Conservation (phyloP, 2,113 vertebrate species). For the Oryzias melastigma region DNA sequence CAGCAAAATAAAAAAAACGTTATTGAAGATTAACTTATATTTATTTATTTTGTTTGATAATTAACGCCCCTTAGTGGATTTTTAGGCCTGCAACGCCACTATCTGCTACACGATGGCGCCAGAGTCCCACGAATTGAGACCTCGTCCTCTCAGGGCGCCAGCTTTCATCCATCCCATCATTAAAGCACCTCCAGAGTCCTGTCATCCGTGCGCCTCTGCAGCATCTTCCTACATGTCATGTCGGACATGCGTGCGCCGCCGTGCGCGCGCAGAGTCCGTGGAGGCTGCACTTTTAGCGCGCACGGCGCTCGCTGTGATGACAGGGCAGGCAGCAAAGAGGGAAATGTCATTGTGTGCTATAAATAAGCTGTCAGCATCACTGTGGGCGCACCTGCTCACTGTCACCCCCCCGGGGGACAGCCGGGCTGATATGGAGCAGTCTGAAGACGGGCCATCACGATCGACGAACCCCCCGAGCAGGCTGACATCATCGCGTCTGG, state of each 20-base stretch:
- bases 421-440: conserved; percentile 18
- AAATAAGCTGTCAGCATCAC: conserved; percentile 22
- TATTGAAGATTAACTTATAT: too few relatives aligned
- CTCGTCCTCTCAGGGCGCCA: background rate
- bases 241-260: background rate
- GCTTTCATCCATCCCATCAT: background rate
- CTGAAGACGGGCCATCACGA: conserved; percentile 28
- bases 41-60: too few relatives aligned
- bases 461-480: conserved; percentile 49
- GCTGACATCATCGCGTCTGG: conserved; percentile 81
- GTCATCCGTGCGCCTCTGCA: background rate
- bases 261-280: background rate
- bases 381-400: conserved; percentile 42
- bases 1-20: too few relatives aligned
- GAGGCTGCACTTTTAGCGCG: conserved; percentile 2
- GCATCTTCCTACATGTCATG: background rate
- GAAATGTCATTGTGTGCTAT: conserved; percentile 28
- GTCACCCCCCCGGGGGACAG: conserved; percentile 21
- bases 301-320: background rate
- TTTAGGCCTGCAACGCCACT: conserved; percentile 43
- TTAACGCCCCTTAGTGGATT: background rate
- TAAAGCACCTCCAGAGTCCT: background rate
- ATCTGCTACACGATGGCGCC: conserved; percentile 67
- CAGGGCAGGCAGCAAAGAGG: background rate
- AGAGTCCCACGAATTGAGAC: conserved; percentile 45